Base-by-base conservation (phyloP, 1,140 invertebrate species). In the Carposina sasakii region DNA sequence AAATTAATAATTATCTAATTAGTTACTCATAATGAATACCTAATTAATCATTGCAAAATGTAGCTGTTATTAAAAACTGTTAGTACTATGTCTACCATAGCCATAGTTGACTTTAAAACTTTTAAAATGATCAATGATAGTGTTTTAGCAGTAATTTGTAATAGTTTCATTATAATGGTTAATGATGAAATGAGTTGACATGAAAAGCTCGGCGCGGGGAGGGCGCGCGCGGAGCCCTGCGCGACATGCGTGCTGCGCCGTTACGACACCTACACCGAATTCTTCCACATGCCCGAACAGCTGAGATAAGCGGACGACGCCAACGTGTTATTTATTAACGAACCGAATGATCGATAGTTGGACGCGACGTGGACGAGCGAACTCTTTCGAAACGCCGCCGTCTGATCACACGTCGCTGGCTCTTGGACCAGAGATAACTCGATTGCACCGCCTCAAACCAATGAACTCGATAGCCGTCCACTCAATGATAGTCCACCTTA, bases 251-350 rank as follows among this genome's bases (percentile, higher is more conserved):
- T 77, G 75, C 71, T 69, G 70, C 72, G 73, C 67, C 75, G 76
- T 83, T 81, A 76, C 79, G 76, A 83, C 76, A 83, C 74, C 77
- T 77, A 81, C 76, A 76, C 76, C 79, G 72, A 81, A 81, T 79
- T 79, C 78, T 83, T 83, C 76, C 77, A 81, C 79, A 83, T 81
- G 79, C 72, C 74, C 77, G 79, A 73, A 63, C 79, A 81, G 69
- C 69, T 24, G 36, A 81, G 79, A 83, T 83, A 83, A 81, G 66
- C 75, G 68, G 69, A 58, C 69, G 69, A 78, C 75, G 76, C 68
- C 76, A 67, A 76, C 79, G 73, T 83, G 75, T 83, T 81, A 79
- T 83, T 79, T 83, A 83, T 83, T 81, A 83, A 81, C 79, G 79
- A 83, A 83, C 74, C 76, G 77, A 83, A 81, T 83, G 79, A 83